Conservation (phyloP, 2,888 invertebrate genomes). For the Chaitophorus viminalis region DNA sequence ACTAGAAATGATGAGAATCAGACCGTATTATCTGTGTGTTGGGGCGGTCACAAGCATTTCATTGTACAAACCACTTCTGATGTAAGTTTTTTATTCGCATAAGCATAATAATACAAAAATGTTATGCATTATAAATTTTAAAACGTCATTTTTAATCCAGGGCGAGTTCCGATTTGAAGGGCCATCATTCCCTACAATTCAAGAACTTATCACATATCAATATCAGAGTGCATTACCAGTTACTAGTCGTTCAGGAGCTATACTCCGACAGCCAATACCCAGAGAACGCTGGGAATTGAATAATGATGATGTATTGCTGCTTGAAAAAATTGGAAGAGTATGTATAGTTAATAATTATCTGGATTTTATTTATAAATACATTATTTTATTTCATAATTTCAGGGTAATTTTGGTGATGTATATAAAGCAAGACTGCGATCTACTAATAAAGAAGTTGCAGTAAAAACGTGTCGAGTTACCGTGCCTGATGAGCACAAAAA, state of each 20-base stretch:
- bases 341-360: conserved; percentile 66
- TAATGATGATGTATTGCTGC: conserved; percentile 90
- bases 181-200: conserved; percentile 90
- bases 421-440: conserved; percentile 89
- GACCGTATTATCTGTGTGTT: conserved; percentile 92
- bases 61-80: conserved; percentile 94
- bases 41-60: conserved; percentile 97
- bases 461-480: conserved; percentile 94
- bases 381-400: conserved; percentile 63
- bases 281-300: conserved; percentile 95
- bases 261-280: conserved; percentile 85
- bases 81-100: conserved; percentile 69
- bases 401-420: conserved; percentile 98
- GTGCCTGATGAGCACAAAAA: conserved; percentile 92
- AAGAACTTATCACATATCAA: conserved; percentile 90
- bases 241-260: conserved; percentile 90
- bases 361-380: neutral
- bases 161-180: conserved; percentile 95
- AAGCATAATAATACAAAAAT: too few relatives aligned
- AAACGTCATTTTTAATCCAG: conserved; percentile 68
- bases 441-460: conserved; percentile 88
- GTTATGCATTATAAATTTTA: neutral
- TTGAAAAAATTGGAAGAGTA: conserved; percentile 94
- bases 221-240: conserved; percentile 86
- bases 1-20: conserved; percentile 91